Percentiles rank a stretch among this genome's conserved stretches.
Evolutionary conservation across 2,113 vertebrate genomes (phyloP).

Genomic region (Plestiodon gilberti): DNA sequence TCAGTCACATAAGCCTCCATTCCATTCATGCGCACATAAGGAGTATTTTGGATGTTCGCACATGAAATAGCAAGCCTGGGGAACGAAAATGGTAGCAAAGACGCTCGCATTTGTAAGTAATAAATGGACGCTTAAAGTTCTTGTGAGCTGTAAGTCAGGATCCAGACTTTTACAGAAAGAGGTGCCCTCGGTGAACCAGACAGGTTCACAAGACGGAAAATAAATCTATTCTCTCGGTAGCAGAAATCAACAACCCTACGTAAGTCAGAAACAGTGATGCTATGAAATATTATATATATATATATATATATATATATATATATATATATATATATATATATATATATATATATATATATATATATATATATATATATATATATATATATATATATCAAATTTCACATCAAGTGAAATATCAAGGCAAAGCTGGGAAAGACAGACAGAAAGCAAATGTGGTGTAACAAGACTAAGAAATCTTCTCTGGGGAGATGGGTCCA

Average conservation of each 20-base stretch:
- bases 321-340: too few species aligned
- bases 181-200: neutral
- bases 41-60: conserved; percentile 53
- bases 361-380: too few species aligned
- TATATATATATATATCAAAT: too few species aligned
- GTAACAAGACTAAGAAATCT: neutral
- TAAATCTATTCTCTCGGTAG: neutral
- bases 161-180: conserved; percentile 33
- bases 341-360: too few species aligned
- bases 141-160: neutral
- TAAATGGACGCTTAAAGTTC: conserved; percentile 27
- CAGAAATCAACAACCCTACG: neutral
- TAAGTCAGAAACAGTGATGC: too few species aligned
- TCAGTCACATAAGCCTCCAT: conserved; percentile 58
- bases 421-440: neutral
- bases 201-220: neutral
- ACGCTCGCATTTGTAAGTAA: conserved; percentile 1
- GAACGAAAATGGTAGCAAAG: conserved; percentile 17
- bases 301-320: too few species aligned
- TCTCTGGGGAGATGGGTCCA: neutral
- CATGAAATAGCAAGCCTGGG: conserved; percentile 44
- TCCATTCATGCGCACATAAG: conserved; percentile 64
- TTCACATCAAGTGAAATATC: neutral
- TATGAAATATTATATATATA: too few species aligned
- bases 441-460: neutral